phyloP scores from a whole-genome alignment of 2,888 invertebrate species.

The Lepidonotus clava region DNA sequence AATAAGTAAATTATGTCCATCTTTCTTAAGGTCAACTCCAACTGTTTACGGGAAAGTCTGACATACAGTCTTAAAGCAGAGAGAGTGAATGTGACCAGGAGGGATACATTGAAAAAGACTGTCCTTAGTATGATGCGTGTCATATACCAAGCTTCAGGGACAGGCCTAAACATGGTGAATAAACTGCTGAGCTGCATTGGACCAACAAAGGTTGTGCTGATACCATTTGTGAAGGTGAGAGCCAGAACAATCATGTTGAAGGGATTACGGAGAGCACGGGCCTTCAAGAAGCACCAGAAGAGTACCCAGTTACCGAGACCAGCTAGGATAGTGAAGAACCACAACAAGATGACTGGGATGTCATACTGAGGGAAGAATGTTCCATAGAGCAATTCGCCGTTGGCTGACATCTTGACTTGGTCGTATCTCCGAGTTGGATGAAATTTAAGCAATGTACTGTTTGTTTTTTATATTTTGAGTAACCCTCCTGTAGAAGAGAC shows the following conservation, averaged over 20 bases:
- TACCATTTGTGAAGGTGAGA: background rate
- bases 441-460: no score
- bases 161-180: background rate
- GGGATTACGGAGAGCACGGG: background rate
- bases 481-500: no score
- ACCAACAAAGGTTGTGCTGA: background rate
- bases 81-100: background rate
- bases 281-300: background rate
- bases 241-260: background rate
- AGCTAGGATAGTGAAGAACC: background rate
- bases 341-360: background rate
- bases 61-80: background rate
- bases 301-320: background rate
- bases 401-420: no score
- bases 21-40: background rate
- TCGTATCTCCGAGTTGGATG: no score
- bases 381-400: background rate
- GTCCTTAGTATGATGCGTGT: background rate
- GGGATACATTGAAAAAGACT: background rate
- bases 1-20: background rate
- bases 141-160: background rate
- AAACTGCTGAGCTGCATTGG: background rate
- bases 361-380: background rate
- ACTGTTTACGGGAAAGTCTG: background rate
- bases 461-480: no score